Evolutionary conservation across 2,113 vertebrate species (phyloP).

Genomic region (Cygnus buccinator): DNA sequence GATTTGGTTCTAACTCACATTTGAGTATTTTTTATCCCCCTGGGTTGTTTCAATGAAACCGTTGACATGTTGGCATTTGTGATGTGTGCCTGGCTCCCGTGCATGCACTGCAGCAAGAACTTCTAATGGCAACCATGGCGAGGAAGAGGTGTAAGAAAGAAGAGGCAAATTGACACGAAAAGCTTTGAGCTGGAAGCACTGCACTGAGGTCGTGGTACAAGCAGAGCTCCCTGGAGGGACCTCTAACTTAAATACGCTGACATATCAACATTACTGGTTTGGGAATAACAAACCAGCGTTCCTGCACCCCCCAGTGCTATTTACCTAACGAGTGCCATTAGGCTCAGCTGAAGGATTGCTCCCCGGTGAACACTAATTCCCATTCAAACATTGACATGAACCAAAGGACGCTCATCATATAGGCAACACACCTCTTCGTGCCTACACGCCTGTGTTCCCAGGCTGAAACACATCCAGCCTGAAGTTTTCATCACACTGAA

Average conservation of each 20-base stretch:
- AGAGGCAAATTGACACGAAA: no score
- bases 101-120: rapidly evolving
- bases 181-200: neutral
- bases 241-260: neutral
- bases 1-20: neutral
- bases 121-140: neutral
- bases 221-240: neutral
- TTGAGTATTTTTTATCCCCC: neutral
- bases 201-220: neutral
- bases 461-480: neutral
- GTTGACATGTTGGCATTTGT: rapidly evolving
- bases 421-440: no score
- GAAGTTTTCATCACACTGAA: neutral
- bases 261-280: neutral
- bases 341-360: neutral
- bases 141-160: neutral
- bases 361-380: neutral
- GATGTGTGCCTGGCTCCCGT: neutral
- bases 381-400: neutral
- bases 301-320: neutral
- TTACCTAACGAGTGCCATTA: neutral
- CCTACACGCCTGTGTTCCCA: neutral
- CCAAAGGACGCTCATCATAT: neutral
- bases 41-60: neutral
- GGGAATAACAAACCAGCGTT: neutral